phyloP scores from a whole-genome alignment of 2,797 vertebrate genomes.

The Pipistrellus nathusii region DNA sequence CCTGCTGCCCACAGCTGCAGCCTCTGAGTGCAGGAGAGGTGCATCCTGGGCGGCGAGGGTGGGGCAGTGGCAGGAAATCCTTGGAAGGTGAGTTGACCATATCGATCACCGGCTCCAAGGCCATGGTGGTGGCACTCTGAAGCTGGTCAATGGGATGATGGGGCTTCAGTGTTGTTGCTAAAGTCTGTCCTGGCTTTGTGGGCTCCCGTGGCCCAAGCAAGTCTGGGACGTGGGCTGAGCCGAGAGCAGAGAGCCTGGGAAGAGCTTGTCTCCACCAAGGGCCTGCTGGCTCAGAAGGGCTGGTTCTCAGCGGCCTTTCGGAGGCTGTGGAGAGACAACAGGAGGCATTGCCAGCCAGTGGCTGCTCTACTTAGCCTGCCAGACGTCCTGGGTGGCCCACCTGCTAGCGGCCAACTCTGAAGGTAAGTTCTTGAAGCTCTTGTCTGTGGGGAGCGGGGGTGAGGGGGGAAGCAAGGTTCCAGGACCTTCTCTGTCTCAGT shows the following conservation, averaged over 20 bases:
- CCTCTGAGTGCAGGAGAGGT: neutral
- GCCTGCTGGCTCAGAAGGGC: neutral
- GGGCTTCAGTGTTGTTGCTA: neutral
- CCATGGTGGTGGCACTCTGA: neutral
- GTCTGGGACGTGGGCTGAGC: neutral
- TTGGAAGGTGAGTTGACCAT: neutral
- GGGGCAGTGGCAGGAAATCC: neutral
- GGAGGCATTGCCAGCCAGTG: neutral
- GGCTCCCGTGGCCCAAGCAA: neutral
- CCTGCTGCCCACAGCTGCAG: neutral
- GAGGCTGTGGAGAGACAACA: neutral
- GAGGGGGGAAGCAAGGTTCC: neutral
- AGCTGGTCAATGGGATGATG: neutral
- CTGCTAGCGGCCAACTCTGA: neutral
- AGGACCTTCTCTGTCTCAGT: neutral
- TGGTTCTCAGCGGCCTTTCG: neutral
- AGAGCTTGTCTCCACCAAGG: neutral
- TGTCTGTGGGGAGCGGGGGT: neutral
- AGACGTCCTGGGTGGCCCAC: neutral
- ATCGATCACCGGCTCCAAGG: neutral
- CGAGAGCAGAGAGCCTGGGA: fast-evolving
- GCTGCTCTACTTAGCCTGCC: neutral
- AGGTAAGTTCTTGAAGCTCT: neutral
- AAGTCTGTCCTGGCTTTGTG: neutral
- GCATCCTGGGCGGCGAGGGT: neutral